Evolutionary conservation across 2,113 vertebrate genomes (phyloP).

Genomic region (Rhizomys pruinosus): DNA sequence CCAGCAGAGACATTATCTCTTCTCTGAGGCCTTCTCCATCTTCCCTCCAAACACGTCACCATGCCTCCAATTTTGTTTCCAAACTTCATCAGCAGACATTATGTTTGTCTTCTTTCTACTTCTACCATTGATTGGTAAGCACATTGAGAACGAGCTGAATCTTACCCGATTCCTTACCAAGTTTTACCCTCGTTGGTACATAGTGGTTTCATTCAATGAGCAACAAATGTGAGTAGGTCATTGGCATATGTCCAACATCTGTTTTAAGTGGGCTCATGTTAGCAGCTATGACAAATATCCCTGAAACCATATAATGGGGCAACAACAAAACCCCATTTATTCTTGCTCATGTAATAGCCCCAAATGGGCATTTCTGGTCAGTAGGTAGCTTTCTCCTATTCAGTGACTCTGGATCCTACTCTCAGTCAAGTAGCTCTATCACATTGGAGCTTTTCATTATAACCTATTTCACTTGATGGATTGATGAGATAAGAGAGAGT

Average conservation of each 20-base stretch:
- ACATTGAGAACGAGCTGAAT: neutral
- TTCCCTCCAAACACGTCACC: neutral
- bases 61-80: constrained; percentile 28
- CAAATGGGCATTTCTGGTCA: neutral
- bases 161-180: neutral
- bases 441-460: neutral
- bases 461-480: neutral
- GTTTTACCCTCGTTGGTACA: neutral
- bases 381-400: neutral
- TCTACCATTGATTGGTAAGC: neutral
- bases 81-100: neutral
- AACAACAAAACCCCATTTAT: constrained; percentile 15
- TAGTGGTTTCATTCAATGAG: neutral
- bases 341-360: constrained; percentile 1
- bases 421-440: neutral
- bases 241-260: neutral
- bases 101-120: neutral
- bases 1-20: constrained; percentile 8
- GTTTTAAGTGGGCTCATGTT: constrained; percentile 26
- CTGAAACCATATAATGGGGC: neutral
- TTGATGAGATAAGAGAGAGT: neutral
- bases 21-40: neutral
- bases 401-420: neutral
- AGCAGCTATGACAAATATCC: constrained; percentile 18
- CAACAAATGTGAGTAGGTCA: constrained; percentile 31